Conservation (phyloP, 2,113 vertebrate species). For the Coturnix japonica region DNA sequence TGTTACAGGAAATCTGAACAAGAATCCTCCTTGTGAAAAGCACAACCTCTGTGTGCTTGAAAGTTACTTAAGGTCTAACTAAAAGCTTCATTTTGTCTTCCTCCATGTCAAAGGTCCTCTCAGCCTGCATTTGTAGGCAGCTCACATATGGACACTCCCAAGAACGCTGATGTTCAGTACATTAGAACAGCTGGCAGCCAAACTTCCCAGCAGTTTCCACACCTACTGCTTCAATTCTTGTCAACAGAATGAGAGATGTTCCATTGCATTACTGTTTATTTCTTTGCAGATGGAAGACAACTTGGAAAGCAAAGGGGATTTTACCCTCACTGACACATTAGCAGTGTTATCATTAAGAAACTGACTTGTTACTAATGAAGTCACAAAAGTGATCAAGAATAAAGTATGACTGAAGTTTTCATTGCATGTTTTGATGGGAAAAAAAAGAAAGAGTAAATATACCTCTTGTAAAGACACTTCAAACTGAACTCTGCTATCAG, state of each 20-base stretch:
- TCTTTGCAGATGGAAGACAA: not conserved
- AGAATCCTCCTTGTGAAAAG: not conserved
- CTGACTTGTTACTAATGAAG: not conserved
- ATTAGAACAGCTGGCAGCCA: not conserved
- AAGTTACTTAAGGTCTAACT: not conserved
- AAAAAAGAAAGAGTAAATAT: not conserved
- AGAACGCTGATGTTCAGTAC: not conserved
- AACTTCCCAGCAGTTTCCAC: not conserved
- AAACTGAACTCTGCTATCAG: not conserved
- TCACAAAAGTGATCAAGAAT: not conserved
- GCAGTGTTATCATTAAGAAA: not conserved
- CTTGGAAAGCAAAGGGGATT: not conserved
- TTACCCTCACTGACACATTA: not conserved
- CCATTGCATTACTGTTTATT: constrained; percentile 31
- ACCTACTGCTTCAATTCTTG: not conserved
- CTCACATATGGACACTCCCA: not conserved
- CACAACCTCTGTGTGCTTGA: not conserved
- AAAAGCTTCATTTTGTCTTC: not conserved
- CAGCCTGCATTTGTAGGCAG: not conserved
- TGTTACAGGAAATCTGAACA: not conserved
- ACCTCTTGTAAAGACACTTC: not conserved
- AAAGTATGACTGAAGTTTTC: not conserved
- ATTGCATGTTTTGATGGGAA: not conserved
- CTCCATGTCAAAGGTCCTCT: not conserved
- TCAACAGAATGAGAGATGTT: not conserved